phyloP scores from a whole-genome alignment of 2,888 invertebrate genomes.

The Aelia acuminata region DNA sequence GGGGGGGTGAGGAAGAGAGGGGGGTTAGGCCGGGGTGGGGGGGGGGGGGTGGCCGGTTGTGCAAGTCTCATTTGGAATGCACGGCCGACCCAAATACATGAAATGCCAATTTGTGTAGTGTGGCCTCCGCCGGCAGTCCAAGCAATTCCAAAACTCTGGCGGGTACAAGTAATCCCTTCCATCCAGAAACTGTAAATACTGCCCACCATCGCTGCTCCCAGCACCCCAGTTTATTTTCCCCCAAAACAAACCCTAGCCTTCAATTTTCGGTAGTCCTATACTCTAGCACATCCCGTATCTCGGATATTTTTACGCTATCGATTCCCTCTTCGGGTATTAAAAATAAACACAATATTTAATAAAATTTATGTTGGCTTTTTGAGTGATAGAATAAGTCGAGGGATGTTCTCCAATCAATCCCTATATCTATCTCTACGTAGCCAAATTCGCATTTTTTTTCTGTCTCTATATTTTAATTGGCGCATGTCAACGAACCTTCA shows the following conservation, averaged over 20 bases:
- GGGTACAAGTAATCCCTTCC: constrained; percentile 60
- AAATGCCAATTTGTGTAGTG: constrained; percentile 61
- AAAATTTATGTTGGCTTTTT: too few species aligned
- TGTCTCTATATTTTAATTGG: too few species aligned
- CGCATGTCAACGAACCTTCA: too few species aligned
- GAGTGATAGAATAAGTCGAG: too few species aligned
- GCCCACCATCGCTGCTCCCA: constrained; percentile 45
- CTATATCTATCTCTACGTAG: too few species aligned
- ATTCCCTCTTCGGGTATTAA: too few species aligned
- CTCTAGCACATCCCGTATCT: background rate
- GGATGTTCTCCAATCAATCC: too few species aligned
- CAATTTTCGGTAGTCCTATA: constrained; percentile 53
- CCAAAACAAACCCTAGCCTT: constrained; percentile 60
- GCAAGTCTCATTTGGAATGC: constrained; percentile 61
- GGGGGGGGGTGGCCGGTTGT: constrained; percentile 46
- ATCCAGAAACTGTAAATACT: constrained; percentile 61
- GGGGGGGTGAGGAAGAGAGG: background rate
- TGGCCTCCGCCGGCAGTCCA: constrained; percentile 4
- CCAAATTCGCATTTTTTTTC: too few species aligned
- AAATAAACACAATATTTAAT: too few species aligned
- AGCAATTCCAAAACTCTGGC: constrained; percentile 59
- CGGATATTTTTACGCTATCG: background rate
- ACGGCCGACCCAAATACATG: constrained; percentile 60
- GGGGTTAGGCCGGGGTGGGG: background rate
- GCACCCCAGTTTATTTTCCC: constrained; percentile 55